phyloP scores from a whole-genome alignment of 2,888 invertebrate genomes.

The Tortricodes alternella region DNA sequence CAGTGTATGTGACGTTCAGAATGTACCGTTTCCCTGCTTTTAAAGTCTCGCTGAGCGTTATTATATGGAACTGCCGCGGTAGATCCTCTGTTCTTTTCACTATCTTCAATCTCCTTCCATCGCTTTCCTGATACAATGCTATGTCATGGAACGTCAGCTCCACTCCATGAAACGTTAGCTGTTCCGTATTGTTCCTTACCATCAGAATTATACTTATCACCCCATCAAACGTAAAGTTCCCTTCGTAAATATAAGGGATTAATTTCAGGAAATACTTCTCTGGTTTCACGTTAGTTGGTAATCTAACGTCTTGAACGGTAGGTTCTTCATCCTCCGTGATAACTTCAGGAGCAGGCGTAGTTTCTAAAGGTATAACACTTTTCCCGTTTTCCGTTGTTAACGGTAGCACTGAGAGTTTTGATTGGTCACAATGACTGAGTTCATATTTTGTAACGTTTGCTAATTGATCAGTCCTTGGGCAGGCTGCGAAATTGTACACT shows the following conservation, averaged over 20 bases:
- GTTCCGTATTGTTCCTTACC: conserved; percentile 83
- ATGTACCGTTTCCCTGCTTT: conserved; percentile 84
- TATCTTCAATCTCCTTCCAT: conserved; percentile 54
- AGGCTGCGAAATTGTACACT: conserved; percentile 89
- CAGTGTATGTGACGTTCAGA: conserved; percentile 87
- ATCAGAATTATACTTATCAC: conserved; percentile 85
- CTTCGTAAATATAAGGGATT: conserved; percentile 87
- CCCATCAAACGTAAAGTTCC: conserved; percentile 91
- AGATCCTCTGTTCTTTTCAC: conserved; percentile 79
- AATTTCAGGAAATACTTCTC: conserved; percentile 87
- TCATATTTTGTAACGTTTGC: conserved; percentile 74
- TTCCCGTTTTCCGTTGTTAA: conserved; percentile 66
- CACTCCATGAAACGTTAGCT: conserved; percentile 89
- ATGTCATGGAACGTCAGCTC: conserved; percentile 85
- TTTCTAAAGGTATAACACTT: conserved; percentile 61
- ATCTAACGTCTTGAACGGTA: conserved; percentile 81
- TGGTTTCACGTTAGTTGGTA: conserved; percentile 87
- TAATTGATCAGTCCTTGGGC: conserved; percentile 77
- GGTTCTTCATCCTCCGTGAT: conserved; percentile 42
- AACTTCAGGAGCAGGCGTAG: conserved; percentile 46
- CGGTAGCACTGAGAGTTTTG: conserved; percentile 69
- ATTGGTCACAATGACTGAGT: conserved; percentile 68
- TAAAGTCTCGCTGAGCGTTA: conserved; percentile 83
- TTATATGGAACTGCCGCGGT: conserved; percentile 86
- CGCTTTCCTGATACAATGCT: conserved; percentile 74